A percentile compares a stretch with the other conserved stretches of the same genome.
Conservation (phyloP, 2,113 vertebrate genomes). For the Parus major region DNA sequence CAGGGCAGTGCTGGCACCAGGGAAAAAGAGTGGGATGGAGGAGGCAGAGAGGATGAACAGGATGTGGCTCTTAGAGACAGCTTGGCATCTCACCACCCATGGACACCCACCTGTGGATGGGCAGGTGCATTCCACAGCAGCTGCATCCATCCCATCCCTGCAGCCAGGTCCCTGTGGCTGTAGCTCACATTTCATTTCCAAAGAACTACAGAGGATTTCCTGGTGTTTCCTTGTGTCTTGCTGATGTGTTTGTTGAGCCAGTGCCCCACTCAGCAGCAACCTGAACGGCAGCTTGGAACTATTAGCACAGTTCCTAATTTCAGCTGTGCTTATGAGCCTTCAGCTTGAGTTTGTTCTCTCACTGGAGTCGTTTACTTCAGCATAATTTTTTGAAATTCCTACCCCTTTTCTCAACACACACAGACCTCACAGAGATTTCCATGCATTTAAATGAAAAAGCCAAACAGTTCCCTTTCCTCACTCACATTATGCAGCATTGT, state of each 20-base stretch:
- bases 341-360: conserved; percentile 15
- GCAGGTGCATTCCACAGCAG: not conserved
- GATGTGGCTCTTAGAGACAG: not conserved
- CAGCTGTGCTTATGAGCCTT: not conserved
- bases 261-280: not conserved
- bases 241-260: not conserved
- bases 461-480: not conserved
- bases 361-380: not conserved
- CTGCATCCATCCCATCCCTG: not conserved
- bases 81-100: not conserved
- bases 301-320: not conserved
- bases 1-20: not conserved
- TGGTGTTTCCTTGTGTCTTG: not conserved
- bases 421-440: conserved; percentile 12
- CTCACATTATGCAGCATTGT: conserved; percentile 54
- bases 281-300: not conserved
- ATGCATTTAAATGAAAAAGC: conserved; percentile 54
- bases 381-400: not conserved
- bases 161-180: not conserved
- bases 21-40: not conserved
- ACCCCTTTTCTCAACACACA: not conserved
- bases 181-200: not conserved
- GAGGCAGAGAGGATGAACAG: not conserved
- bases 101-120: not conserved
- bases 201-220: not conserved